Percentiles rank a stretch among this genome's conserved stretches.
Evolutionary conservation across 1,140 invertebrate species (phyloP).

Genomic region (Eufriesea mexicana): DNA sequence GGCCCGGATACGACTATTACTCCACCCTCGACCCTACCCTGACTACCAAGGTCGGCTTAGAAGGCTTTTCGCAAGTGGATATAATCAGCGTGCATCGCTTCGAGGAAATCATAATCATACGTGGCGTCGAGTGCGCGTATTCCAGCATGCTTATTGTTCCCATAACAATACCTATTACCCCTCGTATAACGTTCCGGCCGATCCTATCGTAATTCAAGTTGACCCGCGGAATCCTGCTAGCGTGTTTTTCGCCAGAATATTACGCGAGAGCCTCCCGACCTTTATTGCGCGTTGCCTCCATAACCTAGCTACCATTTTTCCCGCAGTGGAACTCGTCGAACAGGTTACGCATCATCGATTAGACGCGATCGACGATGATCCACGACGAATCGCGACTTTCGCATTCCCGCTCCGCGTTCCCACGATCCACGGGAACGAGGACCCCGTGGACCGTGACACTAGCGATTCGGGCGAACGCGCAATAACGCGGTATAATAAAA

Average conservation of each 20-base stretch:
- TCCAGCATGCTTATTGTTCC: not conserved
- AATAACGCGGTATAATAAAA: slow-evolving; percentile 12
- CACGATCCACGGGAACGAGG: too few species aligned
- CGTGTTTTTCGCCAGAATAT: not conserved
- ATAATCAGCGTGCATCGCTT: slow-evolving; percentile 22
- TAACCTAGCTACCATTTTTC: too few species aligned
- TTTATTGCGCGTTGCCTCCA: too few species aligned
- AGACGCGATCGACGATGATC: slow-evolving; percentile 31
- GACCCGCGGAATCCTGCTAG: not conserved
- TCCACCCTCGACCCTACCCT: slow-evolving; percentile 9
- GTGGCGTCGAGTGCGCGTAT: too few species aligned
- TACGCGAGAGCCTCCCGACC: too few species aligned
- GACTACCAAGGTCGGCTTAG: slow-evolving; percentile 55
- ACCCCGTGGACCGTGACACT: not conserved
- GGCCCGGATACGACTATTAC: slow-evolving; percentile 59
- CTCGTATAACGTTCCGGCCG: not conserved
- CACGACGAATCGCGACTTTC: not conserved
- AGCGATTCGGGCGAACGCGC: not conserved
- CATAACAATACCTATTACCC: not conserved
- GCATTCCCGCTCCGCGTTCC: too few species aligned
- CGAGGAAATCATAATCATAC: not conserved
- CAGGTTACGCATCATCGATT: not conserved
- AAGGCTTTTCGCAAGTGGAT: slow-evolving; percentile 31
- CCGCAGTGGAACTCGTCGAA: not conserved
- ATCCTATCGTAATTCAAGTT: not conserved